Conservation (phyloP, 2,888 invertebrate genomes). For the Eupithecia tripunctaria region DNA sequence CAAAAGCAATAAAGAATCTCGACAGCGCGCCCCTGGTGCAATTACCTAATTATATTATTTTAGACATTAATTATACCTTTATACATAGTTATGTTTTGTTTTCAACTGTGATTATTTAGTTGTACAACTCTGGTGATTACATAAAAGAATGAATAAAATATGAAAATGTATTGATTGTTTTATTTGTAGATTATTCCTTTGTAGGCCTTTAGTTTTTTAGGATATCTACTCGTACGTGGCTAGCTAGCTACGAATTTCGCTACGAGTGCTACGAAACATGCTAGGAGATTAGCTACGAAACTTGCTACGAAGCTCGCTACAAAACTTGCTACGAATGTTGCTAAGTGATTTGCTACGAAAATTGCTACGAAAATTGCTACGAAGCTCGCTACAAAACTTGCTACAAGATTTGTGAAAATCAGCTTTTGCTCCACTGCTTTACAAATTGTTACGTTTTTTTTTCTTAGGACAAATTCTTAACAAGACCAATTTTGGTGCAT, state of each 20-base stretch:
- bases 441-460: not conserved
- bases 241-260: not conserved
- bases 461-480: no score
- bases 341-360: not conserved
- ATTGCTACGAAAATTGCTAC: not conserved
- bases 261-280: not conserved
- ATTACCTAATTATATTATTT: conserved; percentile 64
- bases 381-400: not conserved
- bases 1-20: conserved; percentile 33
- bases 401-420: not conserved
- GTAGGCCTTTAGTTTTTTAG: not conserved
- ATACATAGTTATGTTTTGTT: conserved; percentile 81
- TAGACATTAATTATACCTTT: conserved; percentile 71
- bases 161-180: conserved; percentile 61
- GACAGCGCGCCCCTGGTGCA: conserved; percentile 49
- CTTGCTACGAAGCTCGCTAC: not conserved
- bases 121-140: conserved; percentile 85
- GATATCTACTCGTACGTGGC: not conserved
- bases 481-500: not conserved
- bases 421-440: not conserved
- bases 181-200: conserved; percentile 47
- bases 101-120: conserved; percentile 86
- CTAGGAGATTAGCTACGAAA: not conserved
- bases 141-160: conserved; percentile 84
- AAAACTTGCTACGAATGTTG: not conserved